Percentiles rank a stretch among this genome's conserved stretches.
Evolutionary conservation across 2,888 invertebrate genomes (phyloP).

Genomic region (Dione juno): DNA sequence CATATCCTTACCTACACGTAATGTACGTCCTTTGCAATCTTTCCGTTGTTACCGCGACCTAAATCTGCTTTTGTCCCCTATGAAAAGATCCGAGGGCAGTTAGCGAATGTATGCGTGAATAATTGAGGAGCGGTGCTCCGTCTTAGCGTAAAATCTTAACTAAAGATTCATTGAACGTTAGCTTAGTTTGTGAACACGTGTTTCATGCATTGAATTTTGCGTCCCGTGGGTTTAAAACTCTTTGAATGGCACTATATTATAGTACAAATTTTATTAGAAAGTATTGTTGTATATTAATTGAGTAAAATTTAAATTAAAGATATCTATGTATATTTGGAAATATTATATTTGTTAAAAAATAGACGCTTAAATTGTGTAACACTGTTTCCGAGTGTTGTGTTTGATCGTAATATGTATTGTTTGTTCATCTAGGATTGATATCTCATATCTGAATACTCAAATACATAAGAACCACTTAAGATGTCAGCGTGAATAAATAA

Average conservation of each 20-base stretch:
- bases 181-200: slow-evolving; percentile 51
- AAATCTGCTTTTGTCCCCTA: slow-evolving; percentile 76
- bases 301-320: no score
- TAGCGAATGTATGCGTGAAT: slow-evolving; percentile 77
- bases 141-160: slow-evolving; percentile 65
- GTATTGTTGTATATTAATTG: not conserved
- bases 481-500: slow-evolving; percentile 25
- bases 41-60: slow-evolving; percentile 77
- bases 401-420: slow-evolving; percentile 26
- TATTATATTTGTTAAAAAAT: no score
- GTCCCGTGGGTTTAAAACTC: not conserved
- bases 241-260: not conserved
- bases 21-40: slow-evolving; percentile 74
- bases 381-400: slow-evolving; percentile 15
- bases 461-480: slow-evolving; percentile 23
- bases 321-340: no score
- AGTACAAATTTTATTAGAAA: not conserved
- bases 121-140: slow-evolving; percentile 72
- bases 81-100: slow-evolving; percentile 76
- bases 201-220: slow-evolving; percentile 23
- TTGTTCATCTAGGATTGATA: slow-evolving; percentile 27
- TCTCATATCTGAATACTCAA: slow-evolving; percentile 27
- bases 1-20: slow-evolving; percentile 56
- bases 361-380: no score
- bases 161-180: slow-evolving; percentile 62